Base-by-base conservation (phyloP, 2,113 vertebrate species). In the Vimba vimba region DNA sequence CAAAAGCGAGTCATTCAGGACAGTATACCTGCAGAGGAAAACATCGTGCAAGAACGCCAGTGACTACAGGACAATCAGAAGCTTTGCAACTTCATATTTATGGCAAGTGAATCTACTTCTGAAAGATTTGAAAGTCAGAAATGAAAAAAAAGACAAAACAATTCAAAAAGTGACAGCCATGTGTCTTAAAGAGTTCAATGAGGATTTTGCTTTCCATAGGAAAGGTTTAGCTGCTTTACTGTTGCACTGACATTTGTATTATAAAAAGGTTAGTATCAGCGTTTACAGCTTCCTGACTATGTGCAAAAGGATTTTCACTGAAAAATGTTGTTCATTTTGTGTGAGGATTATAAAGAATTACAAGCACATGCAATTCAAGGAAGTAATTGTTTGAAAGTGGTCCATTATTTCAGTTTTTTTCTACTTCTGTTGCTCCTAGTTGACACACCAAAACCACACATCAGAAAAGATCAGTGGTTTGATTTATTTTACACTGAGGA, bases 111-210 rank as follows among this genome's bases (percentile, higher is more conserved):
- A 50, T 15, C 47, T 50, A 12, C 39, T 43, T 43, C 6, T 43
- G 39, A 43, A 47, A 13, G 4, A 47, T 47, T 0, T 47, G 47
- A 47, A 12, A 47, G 11, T 47, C 3, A 47, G 0, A 47, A 3
- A 47, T n/a, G n/a, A 12, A 4, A 1, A 3, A 47, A 43, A 43
- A 7, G 0, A 47, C 0, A 47, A 47, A 4, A 4, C 4, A 47
- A 47, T 47, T 47, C 47, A 47, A 4, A 47, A 4, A 47, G 47
- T 47, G 47, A 47, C 11, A 47, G 47, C 12, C 47, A 47, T 17
- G 15, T 19, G 52, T 17, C 15, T 55, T 55, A 17, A 55, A 17
- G 4, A 17, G 50, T 1, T 52, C 50, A 17, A 52, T 17, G 50
- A 52, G 4, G 50, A 17, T 50, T 50, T 50, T 50, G 13, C 13